These are phyloP conservation scores for Sebastes baramenuke DNA, from an alignment of 2,797 vertebrate species.

Conservation along the genomic window DNA sequence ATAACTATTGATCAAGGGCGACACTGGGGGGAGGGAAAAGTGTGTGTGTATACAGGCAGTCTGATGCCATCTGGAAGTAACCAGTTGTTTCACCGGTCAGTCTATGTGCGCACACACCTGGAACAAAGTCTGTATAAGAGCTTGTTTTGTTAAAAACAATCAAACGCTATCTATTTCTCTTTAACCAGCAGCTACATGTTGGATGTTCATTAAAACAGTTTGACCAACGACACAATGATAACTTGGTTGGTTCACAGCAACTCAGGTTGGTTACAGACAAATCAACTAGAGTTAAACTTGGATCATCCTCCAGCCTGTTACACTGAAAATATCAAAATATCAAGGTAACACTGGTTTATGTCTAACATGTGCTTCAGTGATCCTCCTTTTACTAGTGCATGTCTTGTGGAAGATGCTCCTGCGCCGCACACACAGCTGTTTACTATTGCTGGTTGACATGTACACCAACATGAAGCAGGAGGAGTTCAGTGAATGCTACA, in stretches of 20 bases:
- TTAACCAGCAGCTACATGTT: neutral
- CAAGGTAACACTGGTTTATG: neutral
- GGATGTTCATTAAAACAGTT: neutral
- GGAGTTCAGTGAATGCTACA: neutral
- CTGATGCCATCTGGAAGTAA: neutral
- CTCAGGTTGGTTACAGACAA: too few species aligned
- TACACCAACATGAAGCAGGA: neutral
- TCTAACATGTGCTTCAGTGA: neutral
- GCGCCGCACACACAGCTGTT: neutral
- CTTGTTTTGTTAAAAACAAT: neutral
- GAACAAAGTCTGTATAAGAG: neutral
- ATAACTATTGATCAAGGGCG: conserved; percentile 58
- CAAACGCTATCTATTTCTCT: neutral
- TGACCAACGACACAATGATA: neutral
- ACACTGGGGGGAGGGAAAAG: neutral
- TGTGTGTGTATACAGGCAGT: neutral
- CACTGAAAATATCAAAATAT: too few species aligned
- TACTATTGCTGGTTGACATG: neutral
- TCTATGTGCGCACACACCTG: neutral
- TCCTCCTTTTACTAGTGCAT: neutral
- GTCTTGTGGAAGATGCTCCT: too few species aligned
- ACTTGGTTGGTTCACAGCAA: too few species aligned
- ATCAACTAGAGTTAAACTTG: too few species aligned
- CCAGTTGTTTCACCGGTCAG: neutral
- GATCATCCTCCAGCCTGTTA: neutral